Conservation (phyloP, 2,888 invertebrate species). For the Morinoia aosen region DNA sequence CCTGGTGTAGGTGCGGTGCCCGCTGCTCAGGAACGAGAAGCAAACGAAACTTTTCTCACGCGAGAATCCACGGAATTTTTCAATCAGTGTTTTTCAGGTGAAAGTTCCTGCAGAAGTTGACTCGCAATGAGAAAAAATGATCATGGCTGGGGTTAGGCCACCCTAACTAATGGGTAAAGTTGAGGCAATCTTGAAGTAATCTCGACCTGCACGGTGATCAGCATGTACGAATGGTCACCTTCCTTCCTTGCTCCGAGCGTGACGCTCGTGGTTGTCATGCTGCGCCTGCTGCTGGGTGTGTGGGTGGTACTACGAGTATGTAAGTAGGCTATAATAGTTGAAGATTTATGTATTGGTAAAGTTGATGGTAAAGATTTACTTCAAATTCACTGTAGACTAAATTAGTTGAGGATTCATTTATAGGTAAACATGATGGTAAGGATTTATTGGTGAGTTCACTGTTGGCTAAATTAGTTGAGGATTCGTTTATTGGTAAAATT, state of each 20-base stretch:
- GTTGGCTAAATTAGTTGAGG: no score
- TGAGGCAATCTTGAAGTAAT: constrained; percentile 19
- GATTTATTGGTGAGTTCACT: no score
- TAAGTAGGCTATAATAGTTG: no score
- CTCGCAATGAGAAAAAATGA: constrained; percentile 42
- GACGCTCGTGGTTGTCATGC: no score
- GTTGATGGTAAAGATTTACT: no score
- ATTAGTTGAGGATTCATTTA: no score
- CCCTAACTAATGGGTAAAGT: constrained; percentile 37
- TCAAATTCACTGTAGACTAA: no score
- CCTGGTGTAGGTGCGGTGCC: background rate
- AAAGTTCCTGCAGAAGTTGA: constrained; percentile 24
- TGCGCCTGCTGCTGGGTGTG: no score
- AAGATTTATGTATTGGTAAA: no score
- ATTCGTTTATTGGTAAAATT: no score
- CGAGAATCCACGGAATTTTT: constrained; percentile 45
- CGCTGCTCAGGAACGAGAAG: background rate
- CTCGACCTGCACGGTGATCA: background rate
- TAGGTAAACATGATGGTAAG: no score
- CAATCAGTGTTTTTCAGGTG: constrained; percentile 49
- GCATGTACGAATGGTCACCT: background rate
- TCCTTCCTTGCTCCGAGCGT: background rate
- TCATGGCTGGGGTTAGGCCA: constrained; percentile 50
- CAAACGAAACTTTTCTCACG: constrained; percentile 20
- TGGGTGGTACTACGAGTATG: no score